Base-by-base conservation (phyloP, 2,888 invertebrate genomes). In the Spodoptera exigua region DNA sequence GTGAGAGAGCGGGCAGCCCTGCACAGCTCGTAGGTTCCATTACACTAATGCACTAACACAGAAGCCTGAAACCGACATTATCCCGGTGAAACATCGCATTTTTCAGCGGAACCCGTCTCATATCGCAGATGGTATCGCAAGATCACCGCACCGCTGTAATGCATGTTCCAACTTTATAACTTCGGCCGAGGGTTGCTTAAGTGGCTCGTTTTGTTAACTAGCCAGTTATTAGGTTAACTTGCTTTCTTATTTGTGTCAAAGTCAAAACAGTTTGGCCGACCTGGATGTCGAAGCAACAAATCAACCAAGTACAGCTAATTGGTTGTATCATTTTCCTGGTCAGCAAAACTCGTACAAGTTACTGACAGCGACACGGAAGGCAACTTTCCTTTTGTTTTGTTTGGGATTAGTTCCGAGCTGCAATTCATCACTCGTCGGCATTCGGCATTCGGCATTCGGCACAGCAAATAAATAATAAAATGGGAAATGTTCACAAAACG, bases 11-110 rank as follows among this genome's bases (percentile, higher is more conserved):
- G 32, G 49, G 3, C 71, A 67, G 45, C 65, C 65, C 70, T 62
- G 44, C 11, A 11, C 14, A 47, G 43, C 40, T 21, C 59, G 37
- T 37, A 16, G 47, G 59, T 65, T 67, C 72, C 78, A 76, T 76
- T 76, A 75, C 65, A 61, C 55, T 76, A 76, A 76, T 76, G 76
- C 76, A 76, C 61, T 76, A 59, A 69, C 65, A 47, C 66, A 68
- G 56, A 53, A 60, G 74, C 44, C 58, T 58, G 74, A 61, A 67
- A 47, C 41, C 53, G 43, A 54, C 54, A 47, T 55, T 61, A 64
- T 61, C 59, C 47, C 68, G 47, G 49, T 46, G 34, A 53, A 71
- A 65, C 78, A 71, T 64, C 67, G 52, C 71, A 76, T 77, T 77
- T 76, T 77, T 77, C 74, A 71, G 45, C 34, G 21, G 5, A 43